These are phyloP conservation scores for Ooceraea biroi DNA, from an alignment of 1,140 invertebrate species.

Conservation along the genomic window DNA sequence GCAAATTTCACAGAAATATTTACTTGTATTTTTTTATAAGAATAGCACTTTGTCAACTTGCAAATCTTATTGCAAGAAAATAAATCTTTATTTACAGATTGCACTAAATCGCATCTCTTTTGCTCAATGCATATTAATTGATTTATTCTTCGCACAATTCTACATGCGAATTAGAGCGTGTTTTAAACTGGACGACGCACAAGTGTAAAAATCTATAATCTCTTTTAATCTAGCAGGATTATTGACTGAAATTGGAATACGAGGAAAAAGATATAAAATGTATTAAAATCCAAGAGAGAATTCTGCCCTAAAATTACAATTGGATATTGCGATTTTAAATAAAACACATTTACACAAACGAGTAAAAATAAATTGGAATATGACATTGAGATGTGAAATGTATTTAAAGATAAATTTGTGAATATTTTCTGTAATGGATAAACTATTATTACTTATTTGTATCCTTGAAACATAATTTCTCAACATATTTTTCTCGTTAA, in stretches of 20 bases:
- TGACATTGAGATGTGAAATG: no score
- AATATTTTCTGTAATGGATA: no score
- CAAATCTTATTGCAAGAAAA: neutral
- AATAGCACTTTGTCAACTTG: neutral
- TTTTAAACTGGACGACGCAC: neutral
- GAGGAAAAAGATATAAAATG: neutral
- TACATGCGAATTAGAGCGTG: neutral
- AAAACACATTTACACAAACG: no score
- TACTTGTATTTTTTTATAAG: neutral
- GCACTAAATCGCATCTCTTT: neutral
- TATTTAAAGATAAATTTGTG: no score
- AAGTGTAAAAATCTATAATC: neutral
- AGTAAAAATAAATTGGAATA: no score
- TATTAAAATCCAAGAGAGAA: neutral
- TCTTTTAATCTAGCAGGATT: neutral
- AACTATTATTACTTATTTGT: no score
- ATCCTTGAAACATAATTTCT: no score
- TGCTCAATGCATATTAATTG: neutral
- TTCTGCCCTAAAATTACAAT: no score
- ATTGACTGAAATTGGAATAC: neutral
- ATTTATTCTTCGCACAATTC: neutral
- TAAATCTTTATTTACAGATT: neutral
- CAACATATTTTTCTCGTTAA: no score
- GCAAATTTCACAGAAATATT: neutral
- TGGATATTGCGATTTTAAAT: no score